Conservation (phyloP, 2,888 invertebrate species). For the Diachrysia chrysitis region DNA sequence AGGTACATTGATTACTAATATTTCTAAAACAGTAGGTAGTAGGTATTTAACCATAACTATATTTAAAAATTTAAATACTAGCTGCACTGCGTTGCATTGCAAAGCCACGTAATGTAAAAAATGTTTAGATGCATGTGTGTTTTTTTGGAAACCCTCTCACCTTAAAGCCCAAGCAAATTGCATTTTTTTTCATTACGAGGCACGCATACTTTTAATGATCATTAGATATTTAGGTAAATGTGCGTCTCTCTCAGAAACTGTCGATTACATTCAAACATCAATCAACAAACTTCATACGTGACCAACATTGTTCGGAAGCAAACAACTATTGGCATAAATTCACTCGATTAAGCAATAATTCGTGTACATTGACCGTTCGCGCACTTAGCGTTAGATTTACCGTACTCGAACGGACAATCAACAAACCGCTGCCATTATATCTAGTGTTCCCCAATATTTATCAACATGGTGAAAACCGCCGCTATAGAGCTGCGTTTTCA, state of each 20-base stretch:
- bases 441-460: slow-evolving; percentile 78
- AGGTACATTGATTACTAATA: too few species aligned
- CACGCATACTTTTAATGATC: too few species aligned
- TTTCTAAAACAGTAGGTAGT: too few species aligned
- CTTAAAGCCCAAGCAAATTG: too few species aligned
- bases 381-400: slow-evolving; percentile 63
- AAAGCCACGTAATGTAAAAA: too few species aligned
- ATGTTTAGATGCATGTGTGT: too few species aligned
- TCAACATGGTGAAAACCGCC: slow-evolving; percentile 79
- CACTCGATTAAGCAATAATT: slow-evolving; percentile 66
- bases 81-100: too few species aligned
- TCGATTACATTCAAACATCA: slow-evolving; percentile 3
- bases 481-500: slow-evolving; percentile 69
- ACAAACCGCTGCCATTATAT: slow-evolving; percentile 61
- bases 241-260: not conserved
- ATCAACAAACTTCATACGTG: slow-evolving; percentile 31
- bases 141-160: too few species aligned
- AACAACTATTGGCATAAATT: slow-evolving; percentile 54
- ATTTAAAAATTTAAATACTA: too few species aligned
- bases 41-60: too few species aligned
- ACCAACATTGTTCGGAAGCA: slow-evolving; percentile 26
- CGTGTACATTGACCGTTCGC: slow-evolving; percentile 52
- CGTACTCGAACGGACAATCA: slow-evolving; percentile 58
- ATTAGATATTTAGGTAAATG: not conserved
- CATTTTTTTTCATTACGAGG: too few species aligned